Base-by-base conservation (phyloP, 2,888 invertebrate species). In the Drosophila engyochracea region DNA sequence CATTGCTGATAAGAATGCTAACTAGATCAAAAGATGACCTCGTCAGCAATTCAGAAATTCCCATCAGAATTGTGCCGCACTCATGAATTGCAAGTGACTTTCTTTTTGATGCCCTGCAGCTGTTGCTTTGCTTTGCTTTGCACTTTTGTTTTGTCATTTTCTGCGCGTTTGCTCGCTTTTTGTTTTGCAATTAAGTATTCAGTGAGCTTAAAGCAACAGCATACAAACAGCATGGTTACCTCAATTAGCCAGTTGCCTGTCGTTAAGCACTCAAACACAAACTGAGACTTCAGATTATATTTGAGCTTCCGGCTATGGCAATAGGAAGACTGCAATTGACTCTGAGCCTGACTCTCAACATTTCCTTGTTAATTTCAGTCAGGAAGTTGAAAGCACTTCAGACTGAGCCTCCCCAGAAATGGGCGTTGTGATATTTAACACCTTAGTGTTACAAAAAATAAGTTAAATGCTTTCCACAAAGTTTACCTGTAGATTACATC, bases 51-150 rank as follows among this genome's bases (percentile, higher is more conserved):
- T 47, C 47, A 25, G 25, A 28, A 44, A 49, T 81, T 76, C 44
- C 47, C 81, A 71, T n/a, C 47, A 66, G 62, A 78, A 76, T 30
- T 76, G 55, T 81, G 70, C 57, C 64, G 65, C 59, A 63, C 31
- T 69, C 37, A 52, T 63, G 47, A 75, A 57, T 58, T 65, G 65
- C 58, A 75, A 70, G 55, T 63, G 57, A 81, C 82, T 79, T 79
- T 74, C 79, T 82, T 81, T 82, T 82, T 61, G 9, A 9, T 47
- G 66, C 73, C 79, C 66, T 60, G 66, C 63, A 69, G 53, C 77
- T 71, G 58, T 31, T 16, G 30, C 39, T 41, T 19, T 25, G 52
- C 60, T 37, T 51, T 47, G 25, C 60, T 53, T 58, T 80, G 66
- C 59, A 57, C 44, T 76, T 54, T 39, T 67, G 9, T 69, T 55